These are phyloP conservation scores for Sebastes diaconus DNA, from an alignment of 2,797 vertebrate genomes.

Conservation along the genomic window DNA sequence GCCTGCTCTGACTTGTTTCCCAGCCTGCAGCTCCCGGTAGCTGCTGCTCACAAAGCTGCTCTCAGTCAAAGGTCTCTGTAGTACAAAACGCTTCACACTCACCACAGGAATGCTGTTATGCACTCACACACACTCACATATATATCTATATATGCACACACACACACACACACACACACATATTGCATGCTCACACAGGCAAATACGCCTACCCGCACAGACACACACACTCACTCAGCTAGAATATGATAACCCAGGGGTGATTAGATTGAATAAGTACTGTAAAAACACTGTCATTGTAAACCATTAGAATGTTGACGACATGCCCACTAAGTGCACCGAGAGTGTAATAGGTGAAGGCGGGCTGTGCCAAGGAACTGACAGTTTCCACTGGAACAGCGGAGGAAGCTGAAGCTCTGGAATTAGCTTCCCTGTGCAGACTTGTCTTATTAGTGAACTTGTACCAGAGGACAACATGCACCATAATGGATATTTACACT, in stretches of 20 bases:
- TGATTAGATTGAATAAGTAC: conserved; percentile 57
- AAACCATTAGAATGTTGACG: conserved; percentile 70
- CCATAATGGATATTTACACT: neutral
- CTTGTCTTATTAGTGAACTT: conserved; percentile 68
- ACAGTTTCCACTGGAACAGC: conserved; percentile 52
- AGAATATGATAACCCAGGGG: conserved; percentile 24
- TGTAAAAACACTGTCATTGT: conserved; percentile 67
- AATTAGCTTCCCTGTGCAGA: conserved; percentile 74
- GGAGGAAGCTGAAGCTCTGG: conserved; percentile 64
- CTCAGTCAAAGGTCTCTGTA: conserved; percentile 71
- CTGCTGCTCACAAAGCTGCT: conserved; percentile 64
- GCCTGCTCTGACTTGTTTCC: conserved; percentile 79
- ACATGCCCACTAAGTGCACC: conserved; percentile 57
- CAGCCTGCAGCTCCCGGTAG: conserved; percentile 66
- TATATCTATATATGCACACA: neutral
- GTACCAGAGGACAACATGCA: conserved; percentile 37
- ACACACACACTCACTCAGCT: neutral
- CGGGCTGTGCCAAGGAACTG: conserved; percentile 68
- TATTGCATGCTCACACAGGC: conserved; percentile 25
- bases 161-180: conserved; percentile 1
- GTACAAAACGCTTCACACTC: conserved; percentile 69
- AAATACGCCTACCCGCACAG: neutral
- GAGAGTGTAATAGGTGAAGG: conserved; percentile 66
- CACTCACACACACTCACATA: conserved; percentile 8
- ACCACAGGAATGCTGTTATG: conserved; percentile 69